phyloP scores from a whole-genome alignment of 2,888 invertebrate species.

The Boloria selene region DNA sequence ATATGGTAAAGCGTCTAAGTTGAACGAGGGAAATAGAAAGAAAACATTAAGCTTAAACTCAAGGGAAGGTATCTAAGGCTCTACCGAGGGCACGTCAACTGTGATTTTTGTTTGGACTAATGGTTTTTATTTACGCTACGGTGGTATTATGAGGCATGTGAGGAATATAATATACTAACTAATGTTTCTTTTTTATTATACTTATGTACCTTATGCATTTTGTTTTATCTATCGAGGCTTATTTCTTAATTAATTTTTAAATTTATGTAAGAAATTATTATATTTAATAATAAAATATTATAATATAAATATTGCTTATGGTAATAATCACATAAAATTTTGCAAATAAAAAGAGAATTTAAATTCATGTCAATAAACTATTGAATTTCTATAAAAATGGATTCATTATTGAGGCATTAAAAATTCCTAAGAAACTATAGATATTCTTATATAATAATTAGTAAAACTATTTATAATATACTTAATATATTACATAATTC shows the following conservation, averaged over 20 bases:
- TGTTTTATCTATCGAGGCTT: not conserved
- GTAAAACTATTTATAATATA: no score
- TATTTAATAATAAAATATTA: no score
- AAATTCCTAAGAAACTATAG: no score
- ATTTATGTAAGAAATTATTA: no score
- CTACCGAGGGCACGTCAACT: constrained; percentile 63
- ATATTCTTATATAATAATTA: no score
- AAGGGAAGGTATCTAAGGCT: constrained; percentile 62
- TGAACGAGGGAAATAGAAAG: constrained; percentile 50
- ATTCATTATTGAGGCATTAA: no score
- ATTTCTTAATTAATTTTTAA: not conserved
- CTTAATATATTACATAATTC: no score
- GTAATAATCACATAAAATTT: no score
- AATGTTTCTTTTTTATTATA: constrained; percentile 6
- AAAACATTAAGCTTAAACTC: constrained; percentile 73
- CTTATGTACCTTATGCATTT: not conserved
- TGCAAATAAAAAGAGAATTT: no score
- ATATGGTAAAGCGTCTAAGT: constrained; percentile 15
- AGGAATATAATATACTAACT: constrained; percentile 21
- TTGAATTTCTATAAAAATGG: no score
- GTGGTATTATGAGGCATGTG: constrained; percentile 26
- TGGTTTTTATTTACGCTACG: constrained; percentile 41
- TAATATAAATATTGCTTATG: no score
- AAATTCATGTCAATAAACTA: no score
- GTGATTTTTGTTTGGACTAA: constrained; percentile 58